Conservation (phyloP, 2,888 invertebrate genomes). For the Ichneumoninae sp. region DNA sequence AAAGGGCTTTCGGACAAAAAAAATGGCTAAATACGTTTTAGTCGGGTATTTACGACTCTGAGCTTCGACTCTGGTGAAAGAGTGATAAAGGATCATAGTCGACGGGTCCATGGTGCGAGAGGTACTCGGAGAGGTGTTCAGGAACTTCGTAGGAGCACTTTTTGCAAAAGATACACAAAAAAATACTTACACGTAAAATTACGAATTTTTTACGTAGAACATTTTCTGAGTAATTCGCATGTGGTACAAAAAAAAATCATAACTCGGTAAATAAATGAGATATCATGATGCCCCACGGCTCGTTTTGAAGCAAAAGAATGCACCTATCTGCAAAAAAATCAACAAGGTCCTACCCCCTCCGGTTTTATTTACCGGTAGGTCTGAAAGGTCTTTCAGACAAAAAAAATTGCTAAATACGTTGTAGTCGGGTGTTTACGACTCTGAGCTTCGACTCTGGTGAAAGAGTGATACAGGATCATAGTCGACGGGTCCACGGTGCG, state of each 20-base stretch:
- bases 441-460: neutral
- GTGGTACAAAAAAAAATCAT: neutral
- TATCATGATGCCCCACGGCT: neutral
- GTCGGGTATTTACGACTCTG: neutral
- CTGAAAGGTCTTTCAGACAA: neutral
- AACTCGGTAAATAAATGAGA: neutral
- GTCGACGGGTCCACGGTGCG: neutral
- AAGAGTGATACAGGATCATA: neutral
- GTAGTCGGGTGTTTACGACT: neutral
- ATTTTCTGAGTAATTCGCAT: neutral
- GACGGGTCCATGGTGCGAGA: neutral
- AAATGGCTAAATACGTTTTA: neutral
- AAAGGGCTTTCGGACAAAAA: no score
- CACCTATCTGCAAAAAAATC: neutral
- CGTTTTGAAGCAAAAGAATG: neutral
- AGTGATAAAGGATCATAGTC: neutral
- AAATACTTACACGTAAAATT: neutral
- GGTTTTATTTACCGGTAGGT: neutral
- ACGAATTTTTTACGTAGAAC: neutral
- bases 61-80: neutral
- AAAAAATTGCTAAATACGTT: neutral
- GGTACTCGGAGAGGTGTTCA: neutral
- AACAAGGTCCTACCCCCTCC: neutral
- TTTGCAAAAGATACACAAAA: constrained; percentile 1
- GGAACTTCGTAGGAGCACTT: neutral